phyloP scores from a whole-genome alignment of 2,113 vertebrate species.

The Apodemus sylvaticus region DNA sequence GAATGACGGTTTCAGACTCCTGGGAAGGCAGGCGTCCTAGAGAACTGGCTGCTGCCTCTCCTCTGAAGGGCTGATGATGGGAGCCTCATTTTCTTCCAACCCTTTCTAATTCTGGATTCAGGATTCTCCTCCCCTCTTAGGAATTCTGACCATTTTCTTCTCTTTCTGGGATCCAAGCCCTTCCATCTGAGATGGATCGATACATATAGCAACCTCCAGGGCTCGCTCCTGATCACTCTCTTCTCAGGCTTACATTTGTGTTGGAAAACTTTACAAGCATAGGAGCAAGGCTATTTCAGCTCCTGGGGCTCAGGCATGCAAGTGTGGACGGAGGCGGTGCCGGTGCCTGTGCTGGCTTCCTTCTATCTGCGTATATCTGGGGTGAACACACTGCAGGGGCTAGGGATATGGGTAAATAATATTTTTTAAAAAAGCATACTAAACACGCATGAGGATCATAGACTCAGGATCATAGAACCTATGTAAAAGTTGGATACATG shows the following conservation, averaged over 20 bases:
- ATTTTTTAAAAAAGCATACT: not conserved
- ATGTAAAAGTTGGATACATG: not conserved
- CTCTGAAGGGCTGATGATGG: not conserved
- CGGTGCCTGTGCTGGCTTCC: no score
- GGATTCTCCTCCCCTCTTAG: not conserved
- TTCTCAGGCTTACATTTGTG: not conserved
- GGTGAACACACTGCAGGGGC: not conserved
- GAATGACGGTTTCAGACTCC: not conserved
- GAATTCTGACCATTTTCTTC: not conserved
- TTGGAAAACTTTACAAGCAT: constrained; percentile 19
- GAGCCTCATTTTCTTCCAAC: not conserved
- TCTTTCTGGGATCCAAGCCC: not conserved
- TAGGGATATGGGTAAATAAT: not conserved
- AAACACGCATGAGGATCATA: no score
- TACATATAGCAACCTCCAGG: not conserved
- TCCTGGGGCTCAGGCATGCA: not conserved
- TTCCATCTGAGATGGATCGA: not conserved
- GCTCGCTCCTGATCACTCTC: not conserved
- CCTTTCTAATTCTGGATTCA: not conserved
- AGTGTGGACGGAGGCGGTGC: not conserved
- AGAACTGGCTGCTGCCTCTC: not conserved
- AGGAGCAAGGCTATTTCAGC: not conserved
- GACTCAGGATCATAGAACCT: no score
- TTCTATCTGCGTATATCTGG: not conserved
- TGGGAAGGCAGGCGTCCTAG: not conserved